phyloP scores from a whole-genome alignment of 2,888 invertebrate genomes.

The Suillia variegata region DNA sequence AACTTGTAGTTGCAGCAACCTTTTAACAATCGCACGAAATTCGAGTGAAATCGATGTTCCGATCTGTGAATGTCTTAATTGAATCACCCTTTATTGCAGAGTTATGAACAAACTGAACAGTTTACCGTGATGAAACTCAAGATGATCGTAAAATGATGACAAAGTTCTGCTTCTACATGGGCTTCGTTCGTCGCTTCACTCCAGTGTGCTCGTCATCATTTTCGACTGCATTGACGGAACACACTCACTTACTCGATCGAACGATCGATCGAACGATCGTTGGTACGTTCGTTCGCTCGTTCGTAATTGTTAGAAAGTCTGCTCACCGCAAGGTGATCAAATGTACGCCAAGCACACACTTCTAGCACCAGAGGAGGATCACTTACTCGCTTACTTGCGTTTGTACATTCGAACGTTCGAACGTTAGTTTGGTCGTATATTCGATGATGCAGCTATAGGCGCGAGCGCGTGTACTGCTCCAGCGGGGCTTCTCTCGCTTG shows the following conservation, averaged over 20 bases:
- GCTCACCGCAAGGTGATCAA: conserved; percentile 26
- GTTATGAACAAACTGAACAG: background rate
- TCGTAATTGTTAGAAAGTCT: conserved; percentile 16
- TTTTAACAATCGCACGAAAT: too few relatives aligned
- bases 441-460: background rate
- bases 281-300: too few relatives aligned
- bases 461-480: background rate
- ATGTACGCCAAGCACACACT: conserved; percentile 22
- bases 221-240: background rate
- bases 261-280: too few relatives aligned
- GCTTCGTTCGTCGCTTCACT: background rate
- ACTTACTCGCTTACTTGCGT: too few relatives aligned
- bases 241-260: too few relatives aligned
- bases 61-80: too few relatives aligned
- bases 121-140: background rate
- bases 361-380: conserved; percentile 2
- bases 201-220: background rate
- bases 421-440: too few relatives aligned
- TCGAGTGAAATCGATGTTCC: too few relatives aligned
- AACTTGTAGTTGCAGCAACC: too few relatives aligned
- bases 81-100: background rate
- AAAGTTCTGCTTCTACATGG: background rate
- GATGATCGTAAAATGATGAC: background rate
- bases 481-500: conserved; percentile 2
- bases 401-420: too few relatives aligned